Base-by-base conservation (phyloP, 2,888 invertebrate genomes). In the Chironomus riparius region DNA sequence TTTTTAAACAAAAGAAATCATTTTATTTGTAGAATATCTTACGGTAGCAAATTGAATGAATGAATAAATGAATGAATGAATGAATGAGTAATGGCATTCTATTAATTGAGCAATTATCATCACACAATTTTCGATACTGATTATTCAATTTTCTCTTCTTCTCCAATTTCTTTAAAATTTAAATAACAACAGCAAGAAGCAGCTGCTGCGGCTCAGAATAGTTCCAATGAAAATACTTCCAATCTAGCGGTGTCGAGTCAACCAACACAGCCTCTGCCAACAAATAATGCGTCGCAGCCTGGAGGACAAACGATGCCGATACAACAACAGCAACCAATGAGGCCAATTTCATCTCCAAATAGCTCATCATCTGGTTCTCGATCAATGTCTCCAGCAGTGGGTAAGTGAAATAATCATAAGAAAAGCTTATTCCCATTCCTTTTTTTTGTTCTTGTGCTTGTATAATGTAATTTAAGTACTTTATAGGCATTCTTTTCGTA, bases 351-450 rank as follows among this genome's bases (percentile, higher is more conserved):
- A 81, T 95, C 94, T 83, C 95, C 95, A 81, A 95, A 95, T 83
- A 94, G 95, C 85, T 94, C 94, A 81, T 94, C 94, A 81, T 93
- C 93, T 82, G 94, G 94, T 84, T 96, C 97, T 81, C 91, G 97
- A 87, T 97, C 97, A 86, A 96, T 97, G 93, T 97, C 97, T 86
- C 97, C 97, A 82, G 96, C 96, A 87, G 94, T 95, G 86, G 95
- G 95, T 95, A 83, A 88, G 93, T 89, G 79, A 7, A 10, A 38
- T 56, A 18, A 56, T 15, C 13, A 50, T 13, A n/a, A n/a, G 1
- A 48, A 71, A 70, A 38, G 5, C 5, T 28, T 5, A 38, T 38
- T 38, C 38, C 7, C 10, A 38, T 38, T 38, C 38, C 38, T 10
- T 38, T 38, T 28, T 5, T n/a, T n/a, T 38, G 2, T 38, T 38